Percentiles rank a stretch among this genome's conserved stretches.
Conservation (phyloP, 2,113 vertebrate species). For the Cavia porcellus region DNA sequence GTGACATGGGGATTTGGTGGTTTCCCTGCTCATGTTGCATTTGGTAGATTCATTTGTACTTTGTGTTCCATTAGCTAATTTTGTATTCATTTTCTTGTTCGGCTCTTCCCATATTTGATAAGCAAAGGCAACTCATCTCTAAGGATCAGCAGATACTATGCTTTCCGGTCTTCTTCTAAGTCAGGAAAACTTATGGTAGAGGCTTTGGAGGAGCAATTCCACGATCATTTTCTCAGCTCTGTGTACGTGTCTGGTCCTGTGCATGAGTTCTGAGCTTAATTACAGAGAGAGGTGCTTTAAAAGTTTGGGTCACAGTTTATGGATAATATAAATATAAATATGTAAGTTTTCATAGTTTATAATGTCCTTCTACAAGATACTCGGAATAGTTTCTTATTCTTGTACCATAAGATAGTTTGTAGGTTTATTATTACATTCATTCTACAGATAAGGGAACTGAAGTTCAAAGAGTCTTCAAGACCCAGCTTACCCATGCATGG, state of each 20-base stretch:
- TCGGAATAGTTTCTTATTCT: background rate
- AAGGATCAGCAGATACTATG: constrained; percentile 92
- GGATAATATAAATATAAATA: background rate
- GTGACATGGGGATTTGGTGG: constrained; percentile 89
- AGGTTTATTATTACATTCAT: background rate
- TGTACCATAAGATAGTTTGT: background rate
- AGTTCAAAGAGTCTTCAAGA: background rate
- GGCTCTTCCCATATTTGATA: constrained; percentile 76
- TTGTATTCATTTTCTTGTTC: constrained; percentile 74
- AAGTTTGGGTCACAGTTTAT: background rate
- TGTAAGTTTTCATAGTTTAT: background rate
- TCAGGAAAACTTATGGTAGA: constrained; percentile 83
- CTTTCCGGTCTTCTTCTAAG: constrained; percentile 91
- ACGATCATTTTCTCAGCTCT: background rate
- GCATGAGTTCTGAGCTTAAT: background rate
- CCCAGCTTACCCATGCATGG: background rate
- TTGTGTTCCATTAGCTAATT: constrained; percentile 73
- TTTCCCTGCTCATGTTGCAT: constrained; percentile 59
- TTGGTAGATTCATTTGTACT: constrained; percentile 9
- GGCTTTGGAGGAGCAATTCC: background rate
- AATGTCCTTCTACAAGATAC: background rate
- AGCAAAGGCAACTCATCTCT: constrained; percentile 80
- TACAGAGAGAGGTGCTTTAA: background rate
- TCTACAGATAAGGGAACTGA: constrained; percentile 8
- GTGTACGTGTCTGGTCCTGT: background rate